Percentiles rank a stretch among this genome's conserved stretches.
phyloP scores from a whole-genome alignment of 2,888 invertebrate species.

The Ptychoptera contaminata region DNA sequence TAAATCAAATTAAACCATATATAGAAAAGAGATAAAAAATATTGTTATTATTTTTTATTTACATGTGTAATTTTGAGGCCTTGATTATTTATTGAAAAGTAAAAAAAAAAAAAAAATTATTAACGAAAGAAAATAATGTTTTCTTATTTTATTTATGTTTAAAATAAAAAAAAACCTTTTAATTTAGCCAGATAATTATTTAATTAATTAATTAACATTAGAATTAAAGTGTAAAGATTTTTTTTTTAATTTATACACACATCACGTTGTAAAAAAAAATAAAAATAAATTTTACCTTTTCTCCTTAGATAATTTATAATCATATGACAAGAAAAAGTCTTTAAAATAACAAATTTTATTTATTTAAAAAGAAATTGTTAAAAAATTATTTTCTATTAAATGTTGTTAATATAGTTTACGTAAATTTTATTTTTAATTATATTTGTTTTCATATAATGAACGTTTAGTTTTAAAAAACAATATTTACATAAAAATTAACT shows the following conservation, averaged over 20 bases:
- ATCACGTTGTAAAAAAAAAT: not conserved
- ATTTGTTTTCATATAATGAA: not conserved
- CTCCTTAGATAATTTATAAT: slow-evolving; percentile 9
- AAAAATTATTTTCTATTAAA: not conserved
- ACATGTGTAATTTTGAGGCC: too few species aligned
- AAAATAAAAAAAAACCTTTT: slow-evolving; percentile 2
- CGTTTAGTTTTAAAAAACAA: not conserved
- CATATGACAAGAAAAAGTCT: not conserved
- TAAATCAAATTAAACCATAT: not conserved
- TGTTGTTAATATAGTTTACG: not conserved
- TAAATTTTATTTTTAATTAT: not conserved
- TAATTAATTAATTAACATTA: not conserved
- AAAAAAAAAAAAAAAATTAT: slow-evolving; percentile 7
- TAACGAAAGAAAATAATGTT: too few species aligned
- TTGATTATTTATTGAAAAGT: not conserved
- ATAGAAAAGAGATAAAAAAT: too few species aligned
- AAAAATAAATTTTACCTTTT: slow-evolving; percentile 3
- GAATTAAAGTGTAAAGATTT: too few species aligned
- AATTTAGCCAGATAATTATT: too few species aligned
- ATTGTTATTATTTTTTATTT: not conserved
- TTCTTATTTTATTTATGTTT: not conserved
- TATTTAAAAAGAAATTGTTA: not conserved
- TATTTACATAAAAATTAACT: too few species aligned
- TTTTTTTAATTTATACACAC: too few species aligned
- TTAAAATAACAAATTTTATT: not conserved